Conservation (phyloP, 2,888 invertebrate genomes). For the Thera britannica region DNA sequence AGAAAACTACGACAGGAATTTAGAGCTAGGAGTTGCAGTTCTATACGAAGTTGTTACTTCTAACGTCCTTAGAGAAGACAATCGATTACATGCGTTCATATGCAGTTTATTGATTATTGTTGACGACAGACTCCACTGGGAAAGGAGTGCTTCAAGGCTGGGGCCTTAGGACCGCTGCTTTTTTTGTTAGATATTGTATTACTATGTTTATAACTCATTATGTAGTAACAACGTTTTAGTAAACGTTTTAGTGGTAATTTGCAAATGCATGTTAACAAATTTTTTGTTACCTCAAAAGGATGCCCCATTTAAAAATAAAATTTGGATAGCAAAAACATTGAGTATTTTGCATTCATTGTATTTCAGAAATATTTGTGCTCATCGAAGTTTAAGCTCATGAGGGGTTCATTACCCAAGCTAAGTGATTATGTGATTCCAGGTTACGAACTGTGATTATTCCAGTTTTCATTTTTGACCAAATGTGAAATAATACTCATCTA, state of each 20-base stretch:
- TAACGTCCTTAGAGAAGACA: slow-evolving; percentile 66
- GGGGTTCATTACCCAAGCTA: too few species aligned
- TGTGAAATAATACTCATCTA: too few species aligned
- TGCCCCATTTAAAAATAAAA: background rate
- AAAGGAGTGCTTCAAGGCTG: slow-evolving; percentile 67
- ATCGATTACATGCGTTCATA: slow-evolving; percentile 77
- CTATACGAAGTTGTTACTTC: slow-evolving; percentile 12
- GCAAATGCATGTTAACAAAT: background rate
- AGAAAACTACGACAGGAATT: too few species aligned
- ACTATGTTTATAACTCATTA: slow-evolving; percentile 13
- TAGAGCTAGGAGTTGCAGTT: slow-evolving; percentile 10
- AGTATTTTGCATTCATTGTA: background rate
- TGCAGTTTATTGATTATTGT: slow-evolving; percentile 81
- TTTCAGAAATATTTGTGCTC: too few species aligned
- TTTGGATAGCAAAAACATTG: background rate
- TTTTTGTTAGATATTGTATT: slow-evolving; percentile 45
- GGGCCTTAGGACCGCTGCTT: slow-evolving; percentile 31
- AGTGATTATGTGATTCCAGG: too few species aligned
- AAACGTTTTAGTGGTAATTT: background rate
- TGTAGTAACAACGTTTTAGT: background rate
- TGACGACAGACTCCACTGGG: slow-evolving; percentile 70
- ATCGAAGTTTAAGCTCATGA: too few species aligned
- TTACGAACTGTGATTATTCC: too few species aligned
- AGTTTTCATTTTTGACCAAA: too few species aligned
- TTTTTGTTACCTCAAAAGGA: background rate